These are phyloP conservation scores for Sarcophaga peregrina DNA, from an alignment of 1,140 invertebrate genomes.

Conservation along the genomic window DNA sequence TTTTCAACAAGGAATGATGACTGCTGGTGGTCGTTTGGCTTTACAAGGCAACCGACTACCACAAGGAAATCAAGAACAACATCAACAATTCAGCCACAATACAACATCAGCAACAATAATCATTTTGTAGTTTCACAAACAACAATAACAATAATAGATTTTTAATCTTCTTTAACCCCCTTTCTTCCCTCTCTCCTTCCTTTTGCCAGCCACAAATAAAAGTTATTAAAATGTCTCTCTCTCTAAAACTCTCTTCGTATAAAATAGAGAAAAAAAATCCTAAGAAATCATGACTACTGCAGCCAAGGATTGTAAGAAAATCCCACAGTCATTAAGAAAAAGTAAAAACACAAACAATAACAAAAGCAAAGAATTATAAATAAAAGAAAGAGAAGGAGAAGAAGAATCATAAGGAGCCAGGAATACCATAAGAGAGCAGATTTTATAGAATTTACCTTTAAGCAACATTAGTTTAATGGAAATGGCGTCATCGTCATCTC, in stretches of 20 bases:
- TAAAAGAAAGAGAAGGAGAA: too few relatives aligned
- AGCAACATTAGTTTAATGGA: conserved; percentile 3
- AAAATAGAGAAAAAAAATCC: neutral
- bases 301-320: neutral
- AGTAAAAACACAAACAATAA: neutral
- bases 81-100: neutral
- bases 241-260: neutral
- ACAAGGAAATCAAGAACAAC: neutral
- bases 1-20: too few relatives aligned
- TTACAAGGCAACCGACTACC: neutral
- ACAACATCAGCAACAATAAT: neutral
- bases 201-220: neutral
- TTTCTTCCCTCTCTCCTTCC: neutral
- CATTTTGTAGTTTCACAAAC: neutral
- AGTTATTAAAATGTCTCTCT: conserved; percentile 24
- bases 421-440: neutral
- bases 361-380: neutral
- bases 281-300: conserved; percentile 4
- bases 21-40: too few relatives aligned
- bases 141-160: neutral
- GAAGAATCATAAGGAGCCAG: too few relatives aligned
- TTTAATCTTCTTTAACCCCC: neutral
- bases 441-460: conserved; percentile 15
- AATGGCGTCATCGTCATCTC: neutral
- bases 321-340: conserved; percentile 15